Evolutionary conservation across 2,888 invertebrate genomes (phyloP).

Genomic region (Ichneumoninae sp.): DNA sequence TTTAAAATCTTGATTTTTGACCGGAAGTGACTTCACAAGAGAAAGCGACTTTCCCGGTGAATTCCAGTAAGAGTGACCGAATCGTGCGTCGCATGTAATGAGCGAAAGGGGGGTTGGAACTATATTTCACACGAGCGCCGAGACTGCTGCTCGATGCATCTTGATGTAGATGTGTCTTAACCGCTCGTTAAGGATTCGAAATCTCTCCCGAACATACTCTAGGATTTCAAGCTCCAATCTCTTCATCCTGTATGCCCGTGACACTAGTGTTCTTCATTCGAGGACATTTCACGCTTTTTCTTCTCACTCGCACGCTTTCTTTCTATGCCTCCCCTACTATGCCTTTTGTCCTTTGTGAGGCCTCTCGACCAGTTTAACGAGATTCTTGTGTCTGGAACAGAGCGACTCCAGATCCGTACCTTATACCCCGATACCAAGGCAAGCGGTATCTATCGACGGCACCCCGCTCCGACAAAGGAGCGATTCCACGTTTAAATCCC

Average conservation of each 20-base stretch:
- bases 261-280: conserved; percentile 45
- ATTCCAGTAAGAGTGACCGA: conserved; percentile 1
- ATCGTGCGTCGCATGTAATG: conserved; percentile 40
- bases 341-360: conserved; percentile 41
- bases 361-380: conserved; percentile 42
- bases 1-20: conserved; percentile 18
- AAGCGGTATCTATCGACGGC: conserved; percentile 73
- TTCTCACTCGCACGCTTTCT: conserved; percentile 28
- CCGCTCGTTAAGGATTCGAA: conserved; percentile 25
- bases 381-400: conserved; percentile 37
- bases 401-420: conserved; percentile 36
- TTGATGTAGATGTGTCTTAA: conserved; percentile 20
- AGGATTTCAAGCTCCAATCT: conserved; percentile 49
- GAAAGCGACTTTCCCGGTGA: neutral
- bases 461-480: conserved; percentile 69
- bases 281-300: conserved; percentile 33
- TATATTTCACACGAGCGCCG: conserved; percentile 32
- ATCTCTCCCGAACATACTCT: conserved; percentile 18
- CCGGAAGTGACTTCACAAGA: neutral
- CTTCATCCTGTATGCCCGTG: conserved; percentile 39
- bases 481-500: conserved; percentile 35
- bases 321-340: conserved; percentile 17
- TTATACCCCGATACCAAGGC: conserved; percentile 38
- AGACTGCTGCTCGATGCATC: conserved; percentile 17
- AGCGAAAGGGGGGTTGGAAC: conserved; percentile 23